These are phyloP conservation scores for Brevipalpus yothersi DNA, from an alignment of 1,140 invertebrate species.

Conservation along the genomic window DNA sequence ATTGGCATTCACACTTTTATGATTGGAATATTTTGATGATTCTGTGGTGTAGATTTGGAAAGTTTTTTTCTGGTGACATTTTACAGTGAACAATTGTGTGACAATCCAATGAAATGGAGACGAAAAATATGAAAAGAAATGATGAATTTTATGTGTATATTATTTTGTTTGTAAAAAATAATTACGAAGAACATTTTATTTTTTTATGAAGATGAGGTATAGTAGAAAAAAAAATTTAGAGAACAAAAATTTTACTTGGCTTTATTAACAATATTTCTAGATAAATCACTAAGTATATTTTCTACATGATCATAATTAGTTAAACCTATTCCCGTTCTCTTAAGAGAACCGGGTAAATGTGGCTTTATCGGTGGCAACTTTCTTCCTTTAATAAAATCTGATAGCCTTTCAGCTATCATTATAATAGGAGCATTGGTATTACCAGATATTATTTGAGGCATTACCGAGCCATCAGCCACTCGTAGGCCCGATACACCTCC, in stretches of 20 bases:
- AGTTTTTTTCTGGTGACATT: too few relatives aligned
- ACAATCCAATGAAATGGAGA: too few relatives aligned
- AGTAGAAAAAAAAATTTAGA: too few relatives aligned
- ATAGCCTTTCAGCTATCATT: constrained; percentile 33
- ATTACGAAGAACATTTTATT: too few relatives aligned
- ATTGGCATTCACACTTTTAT: too few relatives aligned
- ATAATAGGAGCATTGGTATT: constrained; percentile 41
- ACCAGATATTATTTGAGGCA: constrained; percentile 21
- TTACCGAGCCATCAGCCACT: constrained; percentile 13
- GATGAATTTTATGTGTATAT: too few relatives aligned
- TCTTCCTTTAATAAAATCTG: background rate
- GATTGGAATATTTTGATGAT: too few relatives aligned
- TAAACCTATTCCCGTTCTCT: background rate
- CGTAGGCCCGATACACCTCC: constrained; percentile 21
- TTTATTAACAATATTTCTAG: background rate
- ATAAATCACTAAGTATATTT: background rate
- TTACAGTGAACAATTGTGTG: too few relatives aligned
- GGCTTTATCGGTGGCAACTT: background rate
- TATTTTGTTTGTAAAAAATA: too few relatives aligned
- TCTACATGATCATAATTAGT: background rate
- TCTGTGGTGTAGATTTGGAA: too few relatives aligned
- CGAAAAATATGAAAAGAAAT: too few relatives aligned
- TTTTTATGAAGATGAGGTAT: too few relatives aligned
- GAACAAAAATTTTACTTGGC: background rate
- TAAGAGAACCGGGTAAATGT: background rate